phyloP scores from a whole-genome alignment of 2,888 invertebrate genomes.

The Aricia artaxerxes region DNA sequence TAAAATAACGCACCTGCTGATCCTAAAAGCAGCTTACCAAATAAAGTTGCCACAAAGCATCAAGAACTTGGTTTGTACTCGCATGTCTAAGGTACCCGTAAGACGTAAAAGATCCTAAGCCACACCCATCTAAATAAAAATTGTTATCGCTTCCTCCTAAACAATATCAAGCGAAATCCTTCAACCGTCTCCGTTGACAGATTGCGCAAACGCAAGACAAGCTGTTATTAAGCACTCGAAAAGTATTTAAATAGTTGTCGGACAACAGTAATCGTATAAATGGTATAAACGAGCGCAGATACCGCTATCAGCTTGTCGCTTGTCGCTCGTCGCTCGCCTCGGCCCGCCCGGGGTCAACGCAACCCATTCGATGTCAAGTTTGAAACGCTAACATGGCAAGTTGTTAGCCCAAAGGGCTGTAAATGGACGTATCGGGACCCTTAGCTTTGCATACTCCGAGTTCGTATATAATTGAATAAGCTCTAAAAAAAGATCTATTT shows the following conservation, averaged over 20 bases:
- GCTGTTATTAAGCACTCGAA: conserved; percentile 23
- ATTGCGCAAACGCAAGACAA: not conserved
- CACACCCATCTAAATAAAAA: not conserved
- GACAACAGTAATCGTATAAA: conserved; percentile 24
- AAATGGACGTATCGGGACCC: conserved; percentile 38
- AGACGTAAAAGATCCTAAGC: not conserved
- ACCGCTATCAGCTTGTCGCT: conserved; percentile 39
- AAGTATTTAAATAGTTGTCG: conserved; percentile 11
- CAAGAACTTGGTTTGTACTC: not conserved
- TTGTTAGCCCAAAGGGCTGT: conserved; percentile 44
- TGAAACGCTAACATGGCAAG: conserved; percentile 45
- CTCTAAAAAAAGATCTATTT: conserved; percentile 29
- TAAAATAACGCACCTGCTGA: not conserved
- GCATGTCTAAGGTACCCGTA: not conserved
- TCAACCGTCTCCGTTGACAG: conserved; percentile 7
- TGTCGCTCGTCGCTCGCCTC: conserved; percentile 23
- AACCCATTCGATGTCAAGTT: conserved; percentile 38
- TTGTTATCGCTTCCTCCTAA: not conserved
- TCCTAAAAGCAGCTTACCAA: not conserved
- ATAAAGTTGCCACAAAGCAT: not conserved
- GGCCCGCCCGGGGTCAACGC: conserved; percentile 38
- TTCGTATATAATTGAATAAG: conserved; percentile 31
- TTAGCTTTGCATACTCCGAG: conserved; percentile 28
- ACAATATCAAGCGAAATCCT: conserved; percentile 11
- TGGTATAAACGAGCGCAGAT: conserved; percentile 27